A percentile compares a stretch with the other conserved stretches of the same genome.
Conservation (phyloP, 2,888 invertebrate genomes). For the Eumacrocentrus americanus region DNA sequence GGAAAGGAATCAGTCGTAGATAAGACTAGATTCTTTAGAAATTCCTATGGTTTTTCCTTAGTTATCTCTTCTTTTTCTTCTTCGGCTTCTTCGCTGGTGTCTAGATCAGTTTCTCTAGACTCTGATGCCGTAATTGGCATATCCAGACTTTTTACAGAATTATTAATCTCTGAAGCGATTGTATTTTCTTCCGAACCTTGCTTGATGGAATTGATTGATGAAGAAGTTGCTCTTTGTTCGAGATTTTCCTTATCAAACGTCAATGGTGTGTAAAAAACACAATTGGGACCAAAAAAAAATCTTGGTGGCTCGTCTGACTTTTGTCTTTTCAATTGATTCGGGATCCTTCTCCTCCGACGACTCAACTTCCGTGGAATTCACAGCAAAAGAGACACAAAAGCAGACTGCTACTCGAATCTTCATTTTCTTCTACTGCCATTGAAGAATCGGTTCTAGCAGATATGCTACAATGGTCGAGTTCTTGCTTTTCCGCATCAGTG, state of each 20-base stretch:
- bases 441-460: background rate
- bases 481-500: no score
- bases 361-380: slow-evolving; percentile 21
- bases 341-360: background rate
- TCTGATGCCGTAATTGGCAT: background rate
- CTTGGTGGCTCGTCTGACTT: slow-evolving; percentile 46
- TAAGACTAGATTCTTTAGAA: background rate
- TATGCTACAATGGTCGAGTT: no score
- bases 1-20: background rate
- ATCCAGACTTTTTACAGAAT: slow-evolving; percentile 36
- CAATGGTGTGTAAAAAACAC: slow-evolving; percentile 51
- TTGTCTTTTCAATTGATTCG: slow-evolving; percentile 10
- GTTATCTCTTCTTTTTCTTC: background rate
- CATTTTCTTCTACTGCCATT: slow-evolving; percentile 7
- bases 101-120: no score
- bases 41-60: background rate
- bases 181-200: background rate
- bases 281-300: slow-evolving; percentile 60
- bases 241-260: slow-evolving; percentile 4
- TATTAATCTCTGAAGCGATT: slow-evolving; percentile 38
- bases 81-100: background rate
- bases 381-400: slow-evolving; percentile 45
- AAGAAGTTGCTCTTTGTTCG: background rate
- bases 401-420: slow-evolving; percentile 24
- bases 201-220: background rate